phyloP scores from a whole-genome alignment of 2,888 invertebrate genomes.

The Asteroscopus sphinx region DNA sequence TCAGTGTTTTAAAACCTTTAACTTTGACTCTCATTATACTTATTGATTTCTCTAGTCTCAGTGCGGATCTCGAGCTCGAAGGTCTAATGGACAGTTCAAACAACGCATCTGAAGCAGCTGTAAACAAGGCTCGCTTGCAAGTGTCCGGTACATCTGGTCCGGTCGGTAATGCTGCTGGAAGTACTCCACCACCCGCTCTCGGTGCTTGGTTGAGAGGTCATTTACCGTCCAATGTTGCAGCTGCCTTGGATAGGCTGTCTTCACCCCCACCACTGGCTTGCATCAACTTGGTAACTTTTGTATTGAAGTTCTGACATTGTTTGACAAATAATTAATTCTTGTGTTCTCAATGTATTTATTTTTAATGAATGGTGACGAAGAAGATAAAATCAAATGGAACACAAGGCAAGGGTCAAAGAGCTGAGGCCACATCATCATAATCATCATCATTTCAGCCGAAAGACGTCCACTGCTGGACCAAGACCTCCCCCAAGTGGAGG shows the following conservation, averaged over 20 bases:
- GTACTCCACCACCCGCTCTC: conserved; percentile 72
- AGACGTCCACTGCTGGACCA: no score
- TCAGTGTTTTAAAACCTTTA: background rate
- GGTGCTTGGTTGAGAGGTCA: conserved; percentile 81
- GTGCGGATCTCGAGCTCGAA: conserved; percentile 79
- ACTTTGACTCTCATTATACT: background rate
- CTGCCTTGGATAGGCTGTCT: conserved; percentile 76
- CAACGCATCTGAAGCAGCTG: conserved; percentile 71
- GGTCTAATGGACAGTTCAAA: conserved; percentile 67
- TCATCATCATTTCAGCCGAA: no score
- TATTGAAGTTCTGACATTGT: no score
- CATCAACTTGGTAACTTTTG: conserved; percentile 75
- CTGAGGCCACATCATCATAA: no score
- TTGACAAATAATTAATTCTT: no score
- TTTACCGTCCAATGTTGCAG: conserved; percentile 73
- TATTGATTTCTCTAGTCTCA: conserved; percentile 63
- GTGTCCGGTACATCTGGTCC: conserved; percentile 74
- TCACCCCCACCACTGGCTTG: conserved; percentile 75
- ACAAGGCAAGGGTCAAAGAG: no score
- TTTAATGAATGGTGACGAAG: no score
- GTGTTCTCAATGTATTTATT: no score
- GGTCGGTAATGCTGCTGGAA: conserved; percentile 64
- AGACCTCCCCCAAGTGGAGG: no score
- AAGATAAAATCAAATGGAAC: no score
- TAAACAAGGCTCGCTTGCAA: conserved; percentile 71